Base-by-base conservation (phyloP, 2,888 invertebrate genomes). In the Iphiclides podalirius region DNA sequence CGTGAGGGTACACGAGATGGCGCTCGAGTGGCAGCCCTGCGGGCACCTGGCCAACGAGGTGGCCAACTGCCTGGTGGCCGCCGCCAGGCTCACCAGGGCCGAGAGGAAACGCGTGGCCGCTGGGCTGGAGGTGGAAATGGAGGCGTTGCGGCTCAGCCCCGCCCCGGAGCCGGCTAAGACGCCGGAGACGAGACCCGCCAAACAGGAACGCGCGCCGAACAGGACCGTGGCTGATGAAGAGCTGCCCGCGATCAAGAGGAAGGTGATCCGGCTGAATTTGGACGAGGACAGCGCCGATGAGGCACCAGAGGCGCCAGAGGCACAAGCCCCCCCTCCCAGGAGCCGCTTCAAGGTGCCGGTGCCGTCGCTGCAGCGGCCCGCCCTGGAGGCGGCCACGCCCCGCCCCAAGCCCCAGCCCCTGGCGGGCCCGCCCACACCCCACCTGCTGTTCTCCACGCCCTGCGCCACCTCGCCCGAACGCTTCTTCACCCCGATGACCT, bases 401-500 rank as follows among this genome's bases (percentile, higher is more conserved):
- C 64, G 0, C 66, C 70, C 67, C 67, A 1, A 67, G 60, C 11
- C 51, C 11, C n/a, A n/a, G n/a, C 55, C 0, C 20, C 59, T 0
- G 67, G 65, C 1, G 28, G 54, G 0, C 47, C 64, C 0, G 67
- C 70, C 67, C 67, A 33, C 15, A 2, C 54, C 49, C 2, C 36
- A 38, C 0, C 43, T 14, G 0, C 67, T 72, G 4, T 83, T 79
- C 26, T 75, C 68, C 43, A 86, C 85, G 0, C 86, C 79, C 0
- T 46, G 33, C 0, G 52, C 55, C 11, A 66, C 69, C 0, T 76
- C 77, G 0, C 67, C 67, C 0, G 81, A 86, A 9, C 61, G 71
- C 4, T 86, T 83, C 40, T 85, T 82, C 55, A 85, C 86, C 0
- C 86, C 86, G 0, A 56, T 77, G 59, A 70, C 79, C 0, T 69